phyloP scores from a whole-genome alignment of 2,888 invertebrate genomes.

The Andrena haemorrhoa region DNA sequence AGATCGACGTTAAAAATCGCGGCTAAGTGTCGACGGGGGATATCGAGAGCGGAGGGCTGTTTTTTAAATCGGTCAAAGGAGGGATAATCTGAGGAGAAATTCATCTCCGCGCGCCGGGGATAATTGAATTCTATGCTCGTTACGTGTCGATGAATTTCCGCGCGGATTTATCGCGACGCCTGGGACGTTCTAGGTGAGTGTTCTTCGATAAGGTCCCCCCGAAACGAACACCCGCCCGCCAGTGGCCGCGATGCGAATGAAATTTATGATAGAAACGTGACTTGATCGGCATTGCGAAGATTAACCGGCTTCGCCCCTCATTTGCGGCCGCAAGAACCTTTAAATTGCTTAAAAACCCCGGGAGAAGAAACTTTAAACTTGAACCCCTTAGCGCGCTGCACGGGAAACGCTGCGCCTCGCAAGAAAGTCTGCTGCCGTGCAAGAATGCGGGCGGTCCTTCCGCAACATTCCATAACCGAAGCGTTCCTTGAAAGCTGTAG shows the following conservation, averaged over 20 bases:
- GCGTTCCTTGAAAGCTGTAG: conserved; percentile 30
- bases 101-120: conserved; percentile 1
- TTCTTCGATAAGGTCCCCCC: background rate
- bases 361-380: background rate
- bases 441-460: conserved; percentile 46
- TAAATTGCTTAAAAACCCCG: conserved; percentile 9
- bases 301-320: background rate
- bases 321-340: background rate
- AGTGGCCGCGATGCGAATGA: background rate
- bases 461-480: conserved; percentile 52
- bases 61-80: background rate
- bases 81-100: conserved; percentile 34
- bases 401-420: background rate
- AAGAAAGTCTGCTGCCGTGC: background rate
- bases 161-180: conserved; percentile 30
- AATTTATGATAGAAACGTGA: conserved; percentile 13
- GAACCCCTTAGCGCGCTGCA: background rate
- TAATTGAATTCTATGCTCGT: conserved; percentile 45
- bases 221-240: background rate
- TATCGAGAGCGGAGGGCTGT: too few species aligned
- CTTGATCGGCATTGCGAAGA: background rate
- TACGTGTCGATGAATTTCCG: conserved; percentile 49
- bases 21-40: too few species aligned
- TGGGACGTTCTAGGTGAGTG: background rate
- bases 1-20: conserved; percentile 15